Percentiles rank a stretch among this genome's conserved stretches.
Evolutionary conservation across 1,140 invertebrate species (phyloP).

Genomic region (Phenacoccus solenopsis): DNA sequence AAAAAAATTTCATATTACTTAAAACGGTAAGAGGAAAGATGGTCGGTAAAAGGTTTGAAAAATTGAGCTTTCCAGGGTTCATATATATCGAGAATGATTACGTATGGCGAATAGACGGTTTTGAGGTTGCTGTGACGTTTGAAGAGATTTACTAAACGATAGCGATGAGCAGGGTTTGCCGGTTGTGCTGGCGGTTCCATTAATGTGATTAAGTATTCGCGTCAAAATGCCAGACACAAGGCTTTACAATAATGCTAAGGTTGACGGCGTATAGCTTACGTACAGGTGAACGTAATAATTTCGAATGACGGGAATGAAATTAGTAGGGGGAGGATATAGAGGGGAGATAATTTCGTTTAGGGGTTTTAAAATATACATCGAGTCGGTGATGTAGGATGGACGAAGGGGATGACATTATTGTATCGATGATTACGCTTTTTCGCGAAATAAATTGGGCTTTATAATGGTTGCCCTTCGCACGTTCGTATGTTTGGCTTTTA

Average conservation of each 20-base stretch:
- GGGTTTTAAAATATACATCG: neutral
- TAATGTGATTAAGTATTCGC: neutral
- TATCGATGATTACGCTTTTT: neutral
- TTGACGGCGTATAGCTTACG: neutral
- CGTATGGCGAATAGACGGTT: neutral
- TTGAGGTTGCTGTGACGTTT: neutral
- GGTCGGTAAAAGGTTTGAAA: no score
- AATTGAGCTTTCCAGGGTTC: no score
- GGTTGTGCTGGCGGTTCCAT: neutral
- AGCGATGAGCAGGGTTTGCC: no score
- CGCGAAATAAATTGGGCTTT: no score
- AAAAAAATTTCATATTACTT: no score
- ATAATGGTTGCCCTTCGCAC: neutral
- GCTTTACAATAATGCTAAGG: neutral
- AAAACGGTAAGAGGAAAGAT: no score
- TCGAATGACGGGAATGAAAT: neutral
- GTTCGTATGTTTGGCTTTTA: neutral
- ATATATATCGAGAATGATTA: no score
- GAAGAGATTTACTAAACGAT: neutral
- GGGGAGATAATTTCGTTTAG: neutral
- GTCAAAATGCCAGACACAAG: slow-evolving; percentile 1
- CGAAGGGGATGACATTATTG: neutral
- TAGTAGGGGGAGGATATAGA: no score
- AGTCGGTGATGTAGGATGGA: neutral
- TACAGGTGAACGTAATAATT: neutral